phyloP scores from a whole-genome alignment of 1,140 invertebrate genomes.

The Prorops nasuta region DNA sequence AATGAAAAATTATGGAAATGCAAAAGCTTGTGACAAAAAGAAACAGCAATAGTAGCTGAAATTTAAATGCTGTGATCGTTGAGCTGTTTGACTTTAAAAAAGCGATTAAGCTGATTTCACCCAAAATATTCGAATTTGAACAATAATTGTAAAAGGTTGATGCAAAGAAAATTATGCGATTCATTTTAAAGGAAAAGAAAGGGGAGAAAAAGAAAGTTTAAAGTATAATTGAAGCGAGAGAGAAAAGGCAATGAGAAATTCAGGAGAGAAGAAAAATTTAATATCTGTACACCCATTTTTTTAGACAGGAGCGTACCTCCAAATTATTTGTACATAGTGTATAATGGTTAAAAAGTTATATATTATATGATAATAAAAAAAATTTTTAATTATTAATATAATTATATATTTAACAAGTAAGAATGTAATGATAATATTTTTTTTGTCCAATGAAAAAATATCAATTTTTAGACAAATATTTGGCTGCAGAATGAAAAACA shows the following conservation, averaged over 20 bases:
- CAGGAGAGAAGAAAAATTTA: conserved; percentile 21
- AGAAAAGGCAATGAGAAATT: not conserved
- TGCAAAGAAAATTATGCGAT: not conserved
- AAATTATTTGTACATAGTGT: conserved; percentile 52
- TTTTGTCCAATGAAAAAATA: conserved; percentile 36
- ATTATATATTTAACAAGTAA: conserved; percentile 43
- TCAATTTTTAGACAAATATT: conserved; percentile 42
- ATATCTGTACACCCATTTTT: conserved; percentile 21
- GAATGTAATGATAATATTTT: conserved; percentile 34
- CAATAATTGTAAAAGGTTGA: too few relatives aligned
- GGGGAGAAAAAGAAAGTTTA: not conserved
- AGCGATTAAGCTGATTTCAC: too few relatives aligned
- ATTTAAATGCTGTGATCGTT: conserved; percentile 43
- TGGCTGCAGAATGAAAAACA: conserved; percentile 32
- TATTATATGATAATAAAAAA: conserved; percentile 28
- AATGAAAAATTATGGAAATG: conserved; percentile 35
- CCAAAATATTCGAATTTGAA: too few relatives aligned
- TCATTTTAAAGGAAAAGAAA: not conserved
- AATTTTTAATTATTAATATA: conserved; percentile 45
- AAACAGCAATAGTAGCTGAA: conserved; percentile 1
- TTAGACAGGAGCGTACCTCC: conserved; percentile 26
- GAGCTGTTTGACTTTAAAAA: conserved; percentile 31
- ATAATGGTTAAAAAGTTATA: conserved; percentile 45
- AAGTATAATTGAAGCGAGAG: not conserved
- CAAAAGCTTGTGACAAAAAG: conserved; percentile 12